Conservation (phyloP, 2,113 vertebrate genomes). For the Neogobius melanostomus region DNA sequence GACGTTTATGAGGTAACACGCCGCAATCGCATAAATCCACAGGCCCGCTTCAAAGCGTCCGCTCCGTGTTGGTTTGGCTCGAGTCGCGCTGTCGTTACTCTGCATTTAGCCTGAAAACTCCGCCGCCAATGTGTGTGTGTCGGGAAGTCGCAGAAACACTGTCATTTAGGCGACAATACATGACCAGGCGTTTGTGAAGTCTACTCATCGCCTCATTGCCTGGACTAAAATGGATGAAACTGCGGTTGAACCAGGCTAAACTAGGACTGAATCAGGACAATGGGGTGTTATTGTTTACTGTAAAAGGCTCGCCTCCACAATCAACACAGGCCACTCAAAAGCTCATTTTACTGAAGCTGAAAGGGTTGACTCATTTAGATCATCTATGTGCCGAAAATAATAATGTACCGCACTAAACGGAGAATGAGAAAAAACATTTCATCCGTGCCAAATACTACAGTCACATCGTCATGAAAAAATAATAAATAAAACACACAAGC, state of each 20-base stretch:
- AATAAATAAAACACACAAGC: no score
- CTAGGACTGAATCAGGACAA: not conserved
- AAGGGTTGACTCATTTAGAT: no score
- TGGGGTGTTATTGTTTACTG: no score
- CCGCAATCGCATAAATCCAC: constrained; percentile 50
- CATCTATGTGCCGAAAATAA: no score
- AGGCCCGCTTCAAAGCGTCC: constrained; percentile 26
- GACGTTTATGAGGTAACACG: constrained; percentile 59
- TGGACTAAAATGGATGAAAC: not conserved
- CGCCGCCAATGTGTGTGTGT: not conserved
- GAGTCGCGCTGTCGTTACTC: constrained; percentile 24
- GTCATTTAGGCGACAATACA: not conserved
- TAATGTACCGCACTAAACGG: no score
- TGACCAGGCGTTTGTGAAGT: no score
- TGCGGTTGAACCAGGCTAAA: not conserved
- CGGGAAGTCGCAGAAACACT: not conserved
- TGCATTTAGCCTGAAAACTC: not conserved
- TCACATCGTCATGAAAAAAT: no score
- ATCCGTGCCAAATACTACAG: no score
- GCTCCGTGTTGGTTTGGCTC: constrained; percentile 29
- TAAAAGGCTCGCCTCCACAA: no score
- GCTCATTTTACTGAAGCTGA: no score
- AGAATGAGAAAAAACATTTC: no score
- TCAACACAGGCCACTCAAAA: no score
- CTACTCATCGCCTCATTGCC: not conserved